Evolutionary conservation across 2,797 vertebrate species (phyloP).

Genomic region (Brachyalestes nurse): DNA sequence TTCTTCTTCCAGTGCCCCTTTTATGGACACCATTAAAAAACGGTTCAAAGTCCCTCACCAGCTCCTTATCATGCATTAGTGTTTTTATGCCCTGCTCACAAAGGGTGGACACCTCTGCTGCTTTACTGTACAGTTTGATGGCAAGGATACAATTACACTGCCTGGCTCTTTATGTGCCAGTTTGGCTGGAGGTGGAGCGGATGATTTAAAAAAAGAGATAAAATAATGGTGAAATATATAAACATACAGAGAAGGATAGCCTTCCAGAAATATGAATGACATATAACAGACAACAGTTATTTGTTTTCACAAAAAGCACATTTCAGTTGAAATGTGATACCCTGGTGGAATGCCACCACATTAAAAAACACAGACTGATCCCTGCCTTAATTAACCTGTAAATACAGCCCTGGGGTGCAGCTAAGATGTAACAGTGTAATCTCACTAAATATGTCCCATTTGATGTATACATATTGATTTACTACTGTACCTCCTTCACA

Average conservation of each 20-base stretch:
- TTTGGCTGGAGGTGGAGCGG: conserved; percentile 50
- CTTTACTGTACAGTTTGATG: conserved; percentile 60
- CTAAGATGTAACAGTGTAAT: neutral
- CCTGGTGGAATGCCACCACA: conserved; percentile 66
- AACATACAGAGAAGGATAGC: neutral
- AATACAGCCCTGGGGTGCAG: conserved; percentile 55
- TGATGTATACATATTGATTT: neutral
- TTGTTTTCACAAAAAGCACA: conserved; percentile 75
- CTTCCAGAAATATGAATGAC: conserved; percentile 4
- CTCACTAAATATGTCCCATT: neutral
- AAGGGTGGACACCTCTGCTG: conserved; percentile 31
- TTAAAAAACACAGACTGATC: conserved; percentile 71
- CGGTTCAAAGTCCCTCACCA: conserved; percentile 60
- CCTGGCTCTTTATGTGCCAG: conserved; percentile 50
- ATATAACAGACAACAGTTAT: conserved; percentile 48
- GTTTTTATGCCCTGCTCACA: conserved; percentile 56
- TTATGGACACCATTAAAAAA: conserved; percentile 61
- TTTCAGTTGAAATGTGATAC: conserved; percentile 69
- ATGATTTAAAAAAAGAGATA: conserved; percentile 21
- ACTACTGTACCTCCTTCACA: neutral
- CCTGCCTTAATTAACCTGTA: conserved; percentile 75
- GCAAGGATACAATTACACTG: conserved; percentile 47
- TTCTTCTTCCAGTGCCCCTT: conserved; percentile 57
- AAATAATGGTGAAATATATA: neutral
- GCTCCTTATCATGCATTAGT: conserved; percentile 56